These are phyloP conservation scores for Tenualosa ilisha DNA, from an alignment of 2,797 vertebrate genomes.

Conservation along the genomic window DNA sequence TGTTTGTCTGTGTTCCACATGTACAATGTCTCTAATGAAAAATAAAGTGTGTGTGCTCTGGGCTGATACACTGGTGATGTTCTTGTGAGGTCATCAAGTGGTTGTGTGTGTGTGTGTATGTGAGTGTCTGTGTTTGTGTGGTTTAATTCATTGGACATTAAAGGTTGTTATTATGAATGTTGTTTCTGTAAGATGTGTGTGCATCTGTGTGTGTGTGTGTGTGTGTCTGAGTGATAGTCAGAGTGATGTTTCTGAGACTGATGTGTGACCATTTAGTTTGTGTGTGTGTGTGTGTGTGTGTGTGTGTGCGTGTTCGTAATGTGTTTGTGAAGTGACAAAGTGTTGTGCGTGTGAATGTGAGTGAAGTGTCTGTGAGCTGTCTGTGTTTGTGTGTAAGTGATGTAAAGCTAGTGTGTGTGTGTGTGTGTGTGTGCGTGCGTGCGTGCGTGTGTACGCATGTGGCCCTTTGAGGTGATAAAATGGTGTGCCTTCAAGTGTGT, in stretches of 20 bases:
- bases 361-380: neutral
- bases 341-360: neutral
- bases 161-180: neutral
- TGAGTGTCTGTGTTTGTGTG: neutral
- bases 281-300: neutral
- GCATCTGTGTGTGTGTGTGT: neutral
- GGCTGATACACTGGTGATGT: neutral
- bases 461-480: neutral
- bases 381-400: neutral
- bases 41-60: neutral
- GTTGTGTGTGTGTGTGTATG: neutral
- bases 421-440: neutral
- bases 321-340: neutral
- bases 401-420: constrained; percentile 1
- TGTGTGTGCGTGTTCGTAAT: neutral
- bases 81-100: neutral
- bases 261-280: neutral
- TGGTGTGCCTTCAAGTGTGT: neutral
- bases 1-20: neutral
- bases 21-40: neutral
- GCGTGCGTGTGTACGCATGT: neutral
- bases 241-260: neutral
- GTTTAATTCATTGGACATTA: no score
- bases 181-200: neutral
- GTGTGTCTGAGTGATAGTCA: neutral